A percentile compares a stretch with the other conserved stretches of the same genome.
These are phyloP conservation scores for Cacoxenus indagator DNA, from an alignment of 2,888 invertebrate species.

Conservation along the genomic window DNA sequence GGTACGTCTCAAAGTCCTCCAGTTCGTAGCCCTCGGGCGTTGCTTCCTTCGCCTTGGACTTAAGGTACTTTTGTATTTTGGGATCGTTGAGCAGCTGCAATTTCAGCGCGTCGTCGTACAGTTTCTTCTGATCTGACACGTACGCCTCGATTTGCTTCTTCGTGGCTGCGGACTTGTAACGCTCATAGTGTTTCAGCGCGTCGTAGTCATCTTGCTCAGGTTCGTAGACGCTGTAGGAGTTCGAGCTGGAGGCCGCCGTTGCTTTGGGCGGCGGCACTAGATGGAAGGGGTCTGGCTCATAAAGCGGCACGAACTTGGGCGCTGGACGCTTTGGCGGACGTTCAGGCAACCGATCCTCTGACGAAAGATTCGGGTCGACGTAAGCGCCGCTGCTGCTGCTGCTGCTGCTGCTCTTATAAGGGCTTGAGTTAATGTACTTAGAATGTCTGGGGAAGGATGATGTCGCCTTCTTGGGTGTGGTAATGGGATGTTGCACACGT, in stretches of 20 bases:
- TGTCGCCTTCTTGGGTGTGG: slow-evolving; percentile 54
- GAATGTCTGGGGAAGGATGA: slow-evolving; percentile 45
- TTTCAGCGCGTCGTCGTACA: slow-evolving; percentile 64
- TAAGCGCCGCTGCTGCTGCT: slow-evolving; percentile 23
- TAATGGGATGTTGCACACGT: slow-evolving; percentile 64
- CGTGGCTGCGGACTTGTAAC: slow-evolving; percentile 61
- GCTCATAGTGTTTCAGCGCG: slow-evolving; percentile 50
- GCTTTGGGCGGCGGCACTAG: slow-evolving; percentile 60
- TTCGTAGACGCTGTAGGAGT: slow-evolving; percentile 60
- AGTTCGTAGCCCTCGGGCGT: slow-evolving; percentile 47
- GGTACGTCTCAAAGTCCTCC: slow-evolving; percentile 59
- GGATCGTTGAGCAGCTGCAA: slow-evolving; percentile 61
- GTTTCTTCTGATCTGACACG: slow-evolving; percentile 62
- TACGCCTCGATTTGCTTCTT: slow-evolving; percentile 65
- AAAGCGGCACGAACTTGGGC: slow-evolving; percentile 52
- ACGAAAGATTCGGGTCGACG: slow-evolving; percentile 45
- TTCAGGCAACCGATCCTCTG: slow-evolving; percentile 36
- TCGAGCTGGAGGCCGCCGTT: slow-evolving; percentile 40
- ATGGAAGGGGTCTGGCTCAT: slow-evolving; percentile 61
- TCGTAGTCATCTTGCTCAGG: slow-evolving; percentile 60
- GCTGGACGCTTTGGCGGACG: slow-evolving; percentile 38
- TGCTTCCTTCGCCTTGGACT: slow-evolving; percentile 51
- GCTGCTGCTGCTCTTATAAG: slow-evolving; percentile 43
- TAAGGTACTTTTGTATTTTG: slow-evolving; percentile 59
- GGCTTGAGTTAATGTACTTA: slow-evolving; percentile 47